Base-by-base conservation (phyloP, 1,140 invertebrate genomes). In the Oncopeltus fasciatus region DNA sequence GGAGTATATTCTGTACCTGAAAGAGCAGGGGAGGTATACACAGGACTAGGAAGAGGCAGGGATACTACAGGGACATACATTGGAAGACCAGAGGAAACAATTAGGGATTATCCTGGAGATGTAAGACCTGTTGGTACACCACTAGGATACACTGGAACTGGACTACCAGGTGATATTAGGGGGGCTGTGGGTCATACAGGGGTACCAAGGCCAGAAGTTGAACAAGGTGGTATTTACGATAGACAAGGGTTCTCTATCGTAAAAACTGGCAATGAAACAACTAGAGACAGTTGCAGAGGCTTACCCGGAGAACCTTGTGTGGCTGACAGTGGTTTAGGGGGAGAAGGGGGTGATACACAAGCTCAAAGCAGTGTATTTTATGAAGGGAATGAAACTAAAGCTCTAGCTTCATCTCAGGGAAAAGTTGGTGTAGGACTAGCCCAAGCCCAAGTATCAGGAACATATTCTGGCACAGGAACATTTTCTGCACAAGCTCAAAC, bases 401-500 rank as follows among this genome's bases (percentile, higher is more conserved):
- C 86, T 1, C 78, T 77, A 62, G 86, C 87, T 9, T 81, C 83
- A 44, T 83, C 88, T 24, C 83, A 86, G 71, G 88, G 87, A 24
- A 82, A 78, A 67, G 83, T 80, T 66, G 80, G 80, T 26, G 80
- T 81, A 64, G 87, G 84, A 24, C 80, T 80, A 14, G 83, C 87
- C 0, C 85, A 90, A 70, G 85, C 86, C 2, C 85, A 88, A 74
- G 86, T 90, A 1, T 84, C 81, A 28, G 88, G 88, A 20, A 83
- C 80, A 1, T 88, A 90, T 69, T 81, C 79, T 20, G 84, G 85
- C 8, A 77, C 79, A 56, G 87, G 87, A 44, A 83, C 85, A 8
- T 90, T 90, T 69, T 85, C 84, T 63, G 88, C 87, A 14, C 86
- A 86, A 72, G 87, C 88, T 29, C 85, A 87, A 72, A 86, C 85